A percentile compares a stretch with the other conserved stretches of the same genome.
Conservation (phyloP, 2,888 invertebrate species). For the Epistrophella euchroma region DNA sequence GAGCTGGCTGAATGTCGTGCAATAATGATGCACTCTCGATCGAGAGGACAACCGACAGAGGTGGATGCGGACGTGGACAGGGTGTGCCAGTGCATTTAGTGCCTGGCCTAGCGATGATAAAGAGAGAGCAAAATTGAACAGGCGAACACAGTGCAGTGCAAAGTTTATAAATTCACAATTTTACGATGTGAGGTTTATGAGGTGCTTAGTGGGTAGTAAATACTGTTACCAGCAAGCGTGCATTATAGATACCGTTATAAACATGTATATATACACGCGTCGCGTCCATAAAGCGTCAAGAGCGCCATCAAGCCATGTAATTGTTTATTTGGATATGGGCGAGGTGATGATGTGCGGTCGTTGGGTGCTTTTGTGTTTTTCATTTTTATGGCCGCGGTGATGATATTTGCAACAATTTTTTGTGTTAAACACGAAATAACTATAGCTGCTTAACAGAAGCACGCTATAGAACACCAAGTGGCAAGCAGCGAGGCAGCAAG, state of each 20-base stretch:
- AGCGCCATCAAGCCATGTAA: slow-evolving; percentile 70
- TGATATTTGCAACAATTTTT: slow-evolving; percentile 70
- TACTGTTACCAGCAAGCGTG: slow-evolving; percentile 40
- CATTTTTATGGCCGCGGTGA: slow-evolving; percentile 54
- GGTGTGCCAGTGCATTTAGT: background rate
- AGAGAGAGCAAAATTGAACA: background rate
- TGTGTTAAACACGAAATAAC: slow-evolving; percentile 59
- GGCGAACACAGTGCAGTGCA: slow-evolving; percentile 42
- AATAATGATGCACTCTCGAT: slow-evolving; percentile 60
- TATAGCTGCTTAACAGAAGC: slow-evolving; percentile 33
- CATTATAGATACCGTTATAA: slow-evolving; percentile 29
- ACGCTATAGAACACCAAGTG: background rate
- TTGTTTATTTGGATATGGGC: slow-evolving; percentile 72
- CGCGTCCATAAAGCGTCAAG: slow-evolving; percentile 64
- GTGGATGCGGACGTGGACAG: background rate
- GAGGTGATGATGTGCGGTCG: slow-evolving; percentile 69
- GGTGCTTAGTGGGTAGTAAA: slow-evolving; percentile 73
- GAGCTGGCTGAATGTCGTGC: slow-evolving; percentile 39
- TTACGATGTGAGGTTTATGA: slow-evolving; percentile 74
- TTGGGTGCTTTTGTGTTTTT: slow-evolving; percentile 57
- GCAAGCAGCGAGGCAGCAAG: slow-evolving; percentile 7
- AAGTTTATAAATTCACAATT: slow-evolving; percentile 73
- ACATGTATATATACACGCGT: slow-evolving; percentile 45
- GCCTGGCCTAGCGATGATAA: background rate
- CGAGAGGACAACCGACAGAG: background rate